Conservation (phyloP, 2,888 invertebrate species). For the Nomada lathburiana region DNA sequence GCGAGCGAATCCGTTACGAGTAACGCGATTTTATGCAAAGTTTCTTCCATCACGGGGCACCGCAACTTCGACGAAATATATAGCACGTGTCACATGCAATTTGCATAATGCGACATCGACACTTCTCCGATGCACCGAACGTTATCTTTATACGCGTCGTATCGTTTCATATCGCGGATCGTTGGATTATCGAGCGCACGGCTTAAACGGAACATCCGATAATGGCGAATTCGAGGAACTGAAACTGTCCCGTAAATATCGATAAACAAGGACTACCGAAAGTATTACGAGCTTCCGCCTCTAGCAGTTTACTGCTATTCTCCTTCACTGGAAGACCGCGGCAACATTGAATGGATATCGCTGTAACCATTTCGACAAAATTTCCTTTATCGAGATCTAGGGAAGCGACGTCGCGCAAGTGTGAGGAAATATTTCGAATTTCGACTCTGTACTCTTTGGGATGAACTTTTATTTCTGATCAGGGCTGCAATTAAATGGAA, state of each 20-base stretch:
- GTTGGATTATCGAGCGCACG: constrained; percentile 50
- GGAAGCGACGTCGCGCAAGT: not conserved
- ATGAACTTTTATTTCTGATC: not conserved
- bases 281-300: constrained; percentile 33
- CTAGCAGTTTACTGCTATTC: constrained; percentile 33
- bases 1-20: constrained; percentile 33
- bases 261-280: constrained; percentile 55
- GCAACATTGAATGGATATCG: constrained; percentile 25
- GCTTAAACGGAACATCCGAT: constrained; percentile 59
- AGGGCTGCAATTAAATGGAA: no score
- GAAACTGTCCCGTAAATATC: constrained; percentile 71
- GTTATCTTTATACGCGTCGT: constrained; percentile 68
- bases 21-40: constrained; percentile 41
- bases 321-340: constrained; percentile 15
- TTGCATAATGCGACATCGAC: constrained; percentile 68
- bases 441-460: not conserved
- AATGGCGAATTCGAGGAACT: constrained; percentile 67
- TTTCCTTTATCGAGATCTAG: constrained; percentile 12
- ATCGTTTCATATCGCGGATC: constrained; percentile 64
- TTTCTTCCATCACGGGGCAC: constrained; percentile 19
- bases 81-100: constrained; percentile 67
- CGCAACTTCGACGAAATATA: constrained; percentile 43
- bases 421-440: constrained; percentile 1
- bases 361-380: constrained; percentile 38
- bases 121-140: constrained; percentile 47